A percentile compares a stretch with the other conserved stretches of the same genome.
phyloP scores from a whole-genome alignment of 2,888 invertebrate species.

The Ceramica pisi region DNA sequence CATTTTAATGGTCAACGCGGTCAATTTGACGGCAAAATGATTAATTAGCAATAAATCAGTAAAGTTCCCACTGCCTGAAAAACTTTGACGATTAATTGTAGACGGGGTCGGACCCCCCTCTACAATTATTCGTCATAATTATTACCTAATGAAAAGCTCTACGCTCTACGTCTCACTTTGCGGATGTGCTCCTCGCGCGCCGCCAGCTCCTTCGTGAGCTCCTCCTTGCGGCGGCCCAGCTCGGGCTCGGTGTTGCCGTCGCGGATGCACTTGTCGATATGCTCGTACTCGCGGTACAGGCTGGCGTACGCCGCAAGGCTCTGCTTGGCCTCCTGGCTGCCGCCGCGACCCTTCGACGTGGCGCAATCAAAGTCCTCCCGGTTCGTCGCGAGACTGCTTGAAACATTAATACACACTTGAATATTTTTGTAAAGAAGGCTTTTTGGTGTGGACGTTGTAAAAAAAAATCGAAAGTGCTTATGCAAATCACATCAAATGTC shows the following conservation, averaged over 20 bases:
- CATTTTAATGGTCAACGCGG: neutral
- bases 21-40: too few relatives aligned
- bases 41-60: neutral
- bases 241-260: slow-evolving; percentile 75
- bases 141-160: neutral
- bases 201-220: slow-evolving; percentile 76
- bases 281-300: slow-evolving; percentile 82
- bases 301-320: slow-evolving; percentile 82
- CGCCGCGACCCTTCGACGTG: slow-evolving; percentile 78
- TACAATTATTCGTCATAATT: too few relatives aligned
- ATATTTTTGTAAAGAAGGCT: neutral
- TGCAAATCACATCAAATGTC: too few relatives aligned
- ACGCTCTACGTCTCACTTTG: slow-evolving; percentile 69
- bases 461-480: neutral
- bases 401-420: slow-evolving; percentile 58
- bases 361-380: slow-evolving; percentile 80
- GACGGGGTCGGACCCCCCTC: neutral
- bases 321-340: slow-evolving; percentile 79
- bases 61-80: neutral
- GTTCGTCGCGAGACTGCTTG: slow-evolving; percentile 79
- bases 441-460: neutral
- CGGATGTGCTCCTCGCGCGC: slow-evolving; percentile 80
- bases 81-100: neutral
- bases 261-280: slow-evolving; percentile 74
- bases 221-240: slow-evolving; percentile 76